These are phyloP conservation scores for Nezara viridula DNA, from an alignment of 2,888 invertebrate genomes.

Conservation along the genomic window DNA sequence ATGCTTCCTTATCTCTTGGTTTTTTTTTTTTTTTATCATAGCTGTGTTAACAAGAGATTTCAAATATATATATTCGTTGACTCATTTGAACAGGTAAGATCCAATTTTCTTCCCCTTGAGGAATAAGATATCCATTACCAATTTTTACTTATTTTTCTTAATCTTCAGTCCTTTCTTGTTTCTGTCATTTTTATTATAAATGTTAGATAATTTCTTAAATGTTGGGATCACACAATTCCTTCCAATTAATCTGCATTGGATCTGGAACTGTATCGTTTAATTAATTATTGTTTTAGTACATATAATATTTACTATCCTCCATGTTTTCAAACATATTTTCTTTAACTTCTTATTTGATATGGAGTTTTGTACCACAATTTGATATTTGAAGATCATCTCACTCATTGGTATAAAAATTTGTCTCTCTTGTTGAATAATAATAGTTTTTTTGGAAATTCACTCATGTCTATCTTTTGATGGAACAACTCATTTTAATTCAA, in stretches of 20 bases:
- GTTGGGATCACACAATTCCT: neutral
- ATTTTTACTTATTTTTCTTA: neutral
- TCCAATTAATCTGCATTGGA: neutral
- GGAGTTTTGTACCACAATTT: neutral
- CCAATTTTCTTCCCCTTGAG: neutral
- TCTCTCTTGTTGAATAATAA: too few species aligned
- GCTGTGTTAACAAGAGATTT: neutral
- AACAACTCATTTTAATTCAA: too few species aligned
- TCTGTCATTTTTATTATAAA: neutral
- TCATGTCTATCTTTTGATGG: too few species aligned
- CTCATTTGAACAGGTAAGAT: slow-evolving; percentile 21
- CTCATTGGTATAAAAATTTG: too few species aligned
- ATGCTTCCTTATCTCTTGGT: neutral
- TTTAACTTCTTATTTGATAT: neutral
- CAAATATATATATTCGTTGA: neutral
- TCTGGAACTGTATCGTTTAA: neutral
- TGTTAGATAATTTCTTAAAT: neutral
- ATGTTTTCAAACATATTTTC: neutral
- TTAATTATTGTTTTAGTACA: neutral
- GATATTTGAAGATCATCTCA: neutral
- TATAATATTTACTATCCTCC: neutral
- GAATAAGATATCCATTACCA: neutral
- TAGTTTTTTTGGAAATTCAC: neutral
- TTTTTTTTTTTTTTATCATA: neutral
- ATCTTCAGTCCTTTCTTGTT: neutral